phyloP scores from a whole-genome alignment of 2,888 invertebrate species.

The Clitarchus hookeri region DNA sequence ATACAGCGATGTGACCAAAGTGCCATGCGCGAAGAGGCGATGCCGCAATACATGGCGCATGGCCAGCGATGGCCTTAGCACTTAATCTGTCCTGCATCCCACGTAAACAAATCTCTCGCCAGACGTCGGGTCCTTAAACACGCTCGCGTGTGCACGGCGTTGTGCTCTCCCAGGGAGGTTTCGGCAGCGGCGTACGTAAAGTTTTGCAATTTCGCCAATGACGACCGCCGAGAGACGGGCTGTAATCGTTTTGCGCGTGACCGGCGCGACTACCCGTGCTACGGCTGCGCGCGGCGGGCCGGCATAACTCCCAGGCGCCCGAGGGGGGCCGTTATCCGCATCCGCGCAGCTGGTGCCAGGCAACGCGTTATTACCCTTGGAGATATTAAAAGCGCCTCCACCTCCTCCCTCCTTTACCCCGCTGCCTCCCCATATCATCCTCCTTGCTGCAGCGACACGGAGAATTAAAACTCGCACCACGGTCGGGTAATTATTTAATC shows the following conservation, averaged over 20 bases:
- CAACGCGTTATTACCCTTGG: conserved; percentile 14
- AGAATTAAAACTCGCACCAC: background rate
- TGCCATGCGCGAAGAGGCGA: no score
- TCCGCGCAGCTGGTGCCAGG: conserved; percentile 8
- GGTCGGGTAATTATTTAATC: background rate
- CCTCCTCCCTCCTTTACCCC: no score
- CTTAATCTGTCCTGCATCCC: no score
- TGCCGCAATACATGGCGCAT: no score
- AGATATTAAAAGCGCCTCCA: conserved; percentile 2
- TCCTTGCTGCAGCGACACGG: background rate
- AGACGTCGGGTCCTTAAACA: background rate
- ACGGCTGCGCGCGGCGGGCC: background rate
- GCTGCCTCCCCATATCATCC: no score
- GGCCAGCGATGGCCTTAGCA: no score
- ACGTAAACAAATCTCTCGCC: background rate
- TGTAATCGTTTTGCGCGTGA: background rate
- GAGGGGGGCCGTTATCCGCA: background rate
- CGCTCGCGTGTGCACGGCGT: background rate
- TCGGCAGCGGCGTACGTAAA: background rate
- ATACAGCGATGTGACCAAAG: no score
- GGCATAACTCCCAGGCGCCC: background rate
- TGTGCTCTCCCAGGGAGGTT: background rate
- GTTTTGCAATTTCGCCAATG: background rate
- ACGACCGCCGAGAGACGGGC: background rate
- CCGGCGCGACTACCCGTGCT: background rate